Conservation (phyloP, 2,888 invertebrate species). For the Lochmaea crataegi region DNA sequence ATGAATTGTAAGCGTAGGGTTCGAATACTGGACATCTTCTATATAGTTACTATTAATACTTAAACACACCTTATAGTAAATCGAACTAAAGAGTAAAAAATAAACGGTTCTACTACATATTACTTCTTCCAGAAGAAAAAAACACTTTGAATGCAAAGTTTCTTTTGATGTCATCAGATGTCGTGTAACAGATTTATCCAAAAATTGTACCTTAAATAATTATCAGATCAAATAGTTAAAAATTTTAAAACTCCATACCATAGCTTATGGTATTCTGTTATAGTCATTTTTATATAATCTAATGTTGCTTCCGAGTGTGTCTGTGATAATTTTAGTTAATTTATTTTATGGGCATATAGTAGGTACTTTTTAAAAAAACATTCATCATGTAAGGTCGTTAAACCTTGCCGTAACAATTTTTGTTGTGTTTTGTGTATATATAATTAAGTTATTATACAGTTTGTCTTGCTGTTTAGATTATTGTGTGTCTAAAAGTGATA, state of each 20-base stretch:
- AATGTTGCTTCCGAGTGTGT: background rate
- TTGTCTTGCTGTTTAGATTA: background rate
- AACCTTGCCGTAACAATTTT: background rate
- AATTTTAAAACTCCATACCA: background rate
- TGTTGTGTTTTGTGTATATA: background rate
- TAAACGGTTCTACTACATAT: too few species aligned
- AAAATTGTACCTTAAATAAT: too few species aligned
- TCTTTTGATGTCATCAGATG: too few species aligned
- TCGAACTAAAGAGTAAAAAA: too few species aligned
- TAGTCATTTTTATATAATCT: background rate
- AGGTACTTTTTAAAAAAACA: background rate
- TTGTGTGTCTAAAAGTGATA: too few species aligned
- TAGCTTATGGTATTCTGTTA: background rate
- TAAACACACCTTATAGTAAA: too few species aligned
- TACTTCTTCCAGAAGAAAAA: too few species aligned
- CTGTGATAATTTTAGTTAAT: background rate
- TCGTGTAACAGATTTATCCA: too few species aligned
- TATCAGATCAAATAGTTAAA: background rate
- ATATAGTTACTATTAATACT: too few species aligned
- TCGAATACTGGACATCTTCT: too few species aligned
- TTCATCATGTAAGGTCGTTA: conserved; percentile 5
- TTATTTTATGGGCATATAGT: background rate
- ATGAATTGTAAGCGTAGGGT: too few species aligned
- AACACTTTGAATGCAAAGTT: too few species aligned
- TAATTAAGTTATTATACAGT: conserved; percentile 3